A percentile compares a stretch with the other conserved stretches of the same genome.
Conservation (phyloP, 2,888 invertebrate species). For the Microplitis deprimator region DNA sequence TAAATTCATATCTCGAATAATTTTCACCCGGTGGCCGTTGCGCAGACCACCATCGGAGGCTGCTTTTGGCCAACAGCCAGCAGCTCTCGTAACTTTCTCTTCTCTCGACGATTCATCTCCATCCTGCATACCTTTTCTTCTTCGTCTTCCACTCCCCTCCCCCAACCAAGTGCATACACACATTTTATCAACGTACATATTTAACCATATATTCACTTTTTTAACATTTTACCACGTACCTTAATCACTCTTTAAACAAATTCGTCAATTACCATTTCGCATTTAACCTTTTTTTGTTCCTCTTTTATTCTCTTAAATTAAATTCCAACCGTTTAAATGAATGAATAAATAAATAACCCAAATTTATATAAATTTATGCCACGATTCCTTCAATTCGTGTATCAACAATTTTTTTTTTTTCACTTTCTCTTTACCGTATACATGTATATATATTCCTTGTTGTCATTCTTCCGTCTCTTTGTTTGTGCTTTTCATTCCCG, state of each 20-base stretch:
- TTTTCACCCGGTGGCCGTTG: slow-evolving; percentile 58
- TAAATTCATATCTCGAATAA: slow-evolving; percentile 70
- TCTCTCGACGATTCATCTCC: slow-evolving; percentile 48
- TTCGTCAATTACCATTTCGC: background rate
- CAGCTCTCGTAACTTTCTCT: slow-evolving; percentile 48
- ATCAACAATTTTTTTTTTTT: slow-evolving; percentile 15
- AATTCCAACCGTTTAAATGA: background rate
- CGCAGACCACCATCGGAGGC: slow-evolving; percentile 40
- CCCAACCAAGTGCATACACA: background rate
- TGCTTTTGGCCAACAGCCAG: slow-evolving; percentile 52
- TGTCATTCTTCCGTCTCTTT: slow-evolving; percentile 36
- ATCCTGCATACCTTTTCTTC: slow-evolving; percentile 40
- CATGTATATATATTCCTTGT: background rate
- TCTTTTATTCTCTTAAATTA: background rate
- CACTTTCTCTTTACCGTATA: slow-evolving; percentile 13
- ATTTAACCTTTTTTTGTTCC: background rate
- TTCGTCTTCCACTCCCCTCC: slow-evolving; percentile 7
- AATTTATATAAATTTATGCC: background rate
- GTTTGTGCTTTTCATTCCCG: slow-evolving; percentile 33
- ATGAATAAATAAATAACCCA: background rate
- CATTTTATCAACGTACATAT: background rate
- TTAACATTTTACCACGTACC: background rate
- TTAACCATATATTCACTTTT: background rate
- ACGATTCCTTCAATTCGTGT: background rate
- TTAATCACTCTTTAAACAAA: background rate